Conservation (phyloP, 2,888 invertebrate species). For the Incurvaria masculella region DNA sequence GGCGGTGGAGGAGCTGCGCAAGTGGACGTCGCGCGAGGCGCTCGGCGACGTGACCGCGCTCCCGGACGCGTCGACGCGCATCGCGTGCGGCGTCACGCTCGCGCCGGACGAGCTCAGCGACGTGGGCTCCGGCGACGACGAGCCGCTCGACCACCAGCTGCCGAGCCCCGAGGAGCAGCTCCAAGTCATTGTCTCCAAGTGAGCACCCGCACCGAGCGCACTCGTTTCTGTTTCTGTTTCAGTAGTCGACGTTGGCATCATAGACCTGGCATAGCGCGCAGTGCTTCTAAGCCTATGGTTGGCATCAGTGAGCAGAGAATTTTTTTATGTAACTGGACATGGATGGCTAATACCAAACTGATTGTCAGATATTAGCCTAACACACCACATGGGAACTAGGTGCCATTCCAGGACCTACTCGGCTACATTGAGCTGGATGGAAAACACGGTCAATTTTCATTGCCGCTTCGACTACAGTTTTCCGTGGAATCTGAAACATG, state of each 20-base stretch:
- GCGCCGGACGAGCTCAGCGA: conserved; percentile 53
- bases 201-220: conserved; percentile 29
- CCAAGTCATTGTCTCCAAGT: conserved; percentile 80
- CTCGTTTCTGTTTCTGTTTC: conserved; percentile 7
- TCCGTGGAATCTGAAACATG: too few relatives aligned
- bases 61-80: conserved; percentile 74
- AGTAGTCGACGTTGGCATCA: conserved; percentile 6
- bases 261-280: too few relatives aligned
- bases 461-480: too few relatives aligned
- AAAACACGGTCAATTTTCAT: too few relatives aligned
- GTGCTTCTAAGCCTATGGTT: too few relatives aligned
- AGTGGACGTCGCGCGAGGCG: conserved; percentile 83
- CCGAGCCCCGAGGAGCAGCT: conserved; percentile 88
- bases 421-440: too few relatives aligned
- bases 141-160: conserved; percentile 78
- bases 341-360: too few relatives aligned
- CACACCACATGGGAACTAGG: too few relatives aligned
- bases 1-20: conserved; percentile 71
- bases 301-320: too few relatives aligned
- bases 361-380: too few relatives aligned
- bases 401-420: too few relatives aligned
- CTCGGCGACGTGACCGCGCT: conserved; percentile 79
- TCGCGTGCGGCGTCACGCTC: conserved; percentile 51
- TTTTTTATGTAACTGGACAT: too few relatives aligned
- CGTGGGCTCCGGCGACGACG: conserved; percentile 59